A percentile compares a stretch with the other conserved stretches of the same genome.
Evolutionary conservation across 2,113 vertebrate genomes (phyloP).

Genomic region (Eptesicus fuscus): DNA sequence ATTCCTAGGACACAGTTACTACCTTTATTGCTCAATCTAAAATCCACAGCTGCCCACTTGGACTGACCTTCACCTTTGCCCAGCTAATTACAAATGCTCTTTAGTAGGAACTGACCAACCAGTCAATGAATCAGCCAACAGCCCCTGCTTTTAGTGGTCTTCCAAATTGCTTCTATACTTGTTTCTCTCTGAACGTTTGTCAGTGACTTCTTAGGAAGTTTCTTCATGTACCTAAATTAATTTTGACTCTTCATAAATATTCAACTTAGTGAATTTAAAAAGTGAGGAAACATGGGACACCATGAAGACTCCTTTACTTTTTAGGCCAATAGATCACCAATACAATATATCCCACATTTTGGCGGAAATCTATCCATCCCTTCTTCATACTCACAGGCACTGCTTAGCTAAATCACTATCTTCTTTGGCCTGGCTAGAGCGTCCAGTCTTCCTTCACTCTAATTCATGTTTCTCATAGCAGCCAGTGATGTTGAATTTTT

Average conservation of each 20-base stretch:
- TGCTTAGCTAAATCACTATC: background rate
- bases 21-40: background rate
- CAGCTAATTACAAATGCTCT: background rate
- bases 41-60: background rate
- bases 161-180: background rate
- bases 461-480: background rate
- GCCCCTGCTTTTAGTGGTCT: background rate
- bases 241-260: slow-evolving; percentile 10
- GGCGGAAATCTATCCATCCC: background rate
- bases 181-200: slow-evolving; percentile 13
- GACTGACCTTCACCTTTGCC: background rate
- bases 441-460: background rate
- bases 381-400: background rate
- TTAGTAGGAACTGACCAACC: background rate
- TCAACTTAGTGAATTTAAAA: background rate
- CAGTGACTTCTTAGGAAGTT: background rate
- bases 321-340: background rate
- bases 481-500: background rate
- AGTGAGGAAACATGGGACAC: background rate
- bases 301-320: background rate
- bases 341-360: background rate
- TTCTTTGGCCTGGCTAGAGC: background rate
- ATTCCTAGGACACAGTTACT: background rate
- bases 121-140: background rate
- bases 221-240: slow-evolving; percentile 1